Conservation (phyloP, 2,113 vertebrate genomes). For the Stigmatopora nigra region DNA sequence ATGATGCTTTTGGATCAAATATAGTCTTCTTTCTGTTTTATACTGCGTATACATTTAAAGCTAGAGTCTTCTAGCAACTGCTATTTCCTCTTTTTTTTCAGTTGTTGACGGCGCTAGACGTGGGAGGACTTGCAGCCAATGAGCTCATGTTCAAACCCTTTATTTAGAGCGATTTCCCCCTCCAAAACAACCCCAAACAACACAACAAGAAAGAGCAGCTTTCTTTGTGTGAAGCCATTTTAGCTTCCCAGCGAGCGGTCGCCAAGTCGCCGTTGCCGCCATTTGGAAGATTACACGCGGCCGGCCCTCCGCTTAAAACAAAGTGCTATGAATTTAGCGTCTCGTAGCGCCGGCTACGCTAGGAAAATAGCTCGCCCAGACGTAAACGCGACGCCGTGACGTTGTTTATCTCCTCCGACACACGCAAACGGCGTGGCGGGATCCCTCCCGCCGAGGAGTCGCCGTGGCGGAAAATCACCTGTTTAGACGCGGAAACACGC, state of each 20-base stretch:
- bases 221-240: conserved; percentile 61
- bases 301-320: conserved; percentile 71
- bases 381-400: conserved; percentile 44
- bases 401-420: conserved; percentile 66
- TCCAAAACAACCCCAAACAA: background rate
- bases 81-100: too few species aligned
- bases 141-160: too few species aligned
- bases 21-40: too few species aligned
- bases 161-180: background rate
- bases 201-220: conserved; percentile 52
- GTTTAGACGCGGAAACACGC: conserved; percentile 67
- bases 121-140: too few species aligned
- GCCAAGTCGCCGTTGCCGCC: conserved; percentile 47
- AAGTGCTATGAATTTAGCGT: background rate
- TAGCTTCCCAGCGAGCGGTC: conserved; percentile 49
- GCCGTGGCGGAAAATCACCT: conserved; percentile 72
- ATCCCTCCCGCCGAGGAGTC: conserved; percentile 63
- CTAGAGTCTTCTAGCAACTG: too few species aligned
- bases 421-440: conserved; percentile 67
- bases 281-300: conserved; percentile 81
- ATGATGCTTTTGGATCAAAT: too few species aligned
- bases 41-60: too few species aligned
- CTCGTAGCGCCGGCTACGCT: background rate
- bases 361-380: conserved; percentile 1
- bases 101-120: too few species aligned